Evolutionary conservation across 1,140 invertebrate species (phyloP).

Genomic region (Pogonomyrmex barbatus): DNA sequence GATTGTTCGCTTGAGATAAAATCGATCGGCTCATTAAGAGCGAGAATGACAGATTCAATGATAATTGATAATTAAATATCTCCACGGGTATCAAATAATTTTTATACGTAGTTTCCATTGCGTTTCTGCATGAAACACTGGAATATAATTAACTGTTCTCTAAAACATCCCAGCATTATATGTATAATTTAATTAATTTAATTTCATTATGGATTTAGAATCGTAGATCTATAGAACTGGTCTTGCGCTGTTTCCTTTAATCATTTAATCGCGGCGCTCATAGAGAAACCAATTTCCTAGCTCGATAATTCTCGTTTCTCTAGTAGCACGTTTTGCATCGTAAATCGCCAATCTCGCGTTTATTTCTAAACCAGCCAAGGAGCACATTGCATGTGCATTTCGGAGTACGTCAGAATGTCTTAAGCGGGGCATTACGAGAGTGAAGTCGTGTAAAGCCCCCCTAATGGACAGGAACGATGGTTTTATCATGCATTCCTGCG

Average conservation of each 20-base stretch:
- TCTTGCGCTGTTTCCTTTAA: not conserved
- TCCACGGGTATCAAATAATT: not conserved
- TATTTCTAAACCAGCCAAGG: not conserved
- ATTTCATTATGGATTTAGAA: not conserved
- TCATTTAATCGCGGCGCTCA: not conserved
- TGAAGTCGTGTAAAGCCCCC: constrained; percentile 33
- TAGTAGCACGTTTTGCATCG: not conserved
- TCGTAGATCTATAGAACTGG: not conserved
- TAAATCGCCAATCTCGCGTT: constrained; percentile 27
- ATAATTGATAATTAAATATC: constrained; percentile 18
- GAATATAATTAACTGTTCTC: constrained; percentile 3
- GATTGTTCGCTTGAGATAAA: not conserved
- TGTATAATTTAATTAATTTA: too few species aligned
- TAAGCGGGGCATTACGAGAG: constrained; percentile 39
- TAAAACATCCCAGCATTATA: not conserved
- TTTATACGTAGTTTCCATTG: not conserved
- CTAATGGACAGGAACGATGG: constrained; percentile 46
- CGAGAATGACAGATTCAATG: not conserved
- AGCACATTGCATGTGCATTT: not conserved
- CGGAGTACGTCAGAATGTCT: not conserved
- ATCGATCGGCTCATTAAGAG: not conserved
- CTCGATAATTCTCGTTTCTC: constrained; percentile 2
- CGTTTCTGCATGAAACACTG: not conserved
- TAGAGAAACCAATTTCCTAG: not conserved
- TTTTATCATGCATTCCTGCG: constrained; percentile 62